phyloP scores from a whole-genome alignment of 2,797 vertebrate species.

The Columba guinea region DNA sequence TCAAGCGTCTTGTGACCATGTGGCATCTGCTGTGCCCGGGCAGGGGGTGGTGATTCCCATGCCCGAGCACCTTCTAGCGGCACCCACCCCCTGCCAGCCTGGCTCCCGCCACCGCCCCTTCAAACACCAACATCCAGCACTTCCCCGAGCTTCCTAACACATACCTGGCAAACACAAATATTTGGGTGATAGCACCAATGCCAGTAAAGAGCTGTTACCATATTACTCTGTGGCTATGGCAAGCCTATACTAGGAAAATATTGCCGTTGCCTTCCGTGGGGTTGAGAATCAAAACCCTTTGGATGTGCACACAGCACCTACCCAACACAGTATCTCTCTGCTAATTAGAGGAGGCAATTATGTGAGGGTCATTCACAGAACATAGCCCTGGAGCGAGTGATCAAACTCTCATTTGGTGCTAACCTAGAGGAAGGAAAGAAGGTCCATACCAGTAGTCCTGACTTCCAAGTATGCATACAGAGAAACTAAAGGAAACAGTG shows the following conservation, averaged over 20 bases:
- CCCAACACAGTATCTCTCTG: not conserved
- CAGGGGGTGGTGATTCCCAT: fast-evolving
- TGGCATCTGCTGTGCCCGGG: not conserved
- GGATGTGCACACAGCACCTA: fast-evolving
- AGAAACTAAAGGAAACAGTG: not conserved
- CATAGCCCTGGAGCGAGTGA: not conserved
- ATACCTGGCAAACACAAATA: not conserved
- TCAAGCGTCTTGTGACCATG: fast-evolving
- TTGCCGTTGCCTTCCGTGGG: not conserved
- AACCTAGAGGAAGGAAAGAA: not conserved
- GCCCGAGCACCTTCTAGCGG: not conserved
- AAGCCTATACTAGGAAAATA: not conserved
- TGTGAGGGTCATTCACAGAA: not conserved
- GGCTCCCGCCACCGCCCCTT: fast-evolving
- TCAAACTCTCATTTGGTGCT: not conserved
- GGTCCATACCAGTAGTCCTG: not conserved
- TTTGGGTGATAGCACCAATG: not conserved
- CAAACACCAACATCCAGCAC: not conserved
- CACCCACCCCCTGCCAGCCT: not conserved
- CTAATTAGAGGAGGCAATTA: not conserved
- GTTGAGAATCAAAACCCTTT: not conserved
- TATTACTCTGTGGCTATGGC: not conserved
- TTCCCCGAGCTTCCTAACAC: not conserved
- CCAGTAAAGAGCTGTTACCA: not conserved
- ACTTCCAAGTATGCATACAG: not conserved